These are phyloP conservation scores for Menidia menidia DNA, from an alignment of 2,797 vertebrate genomes.

Conservation along the genomic window DNA sequence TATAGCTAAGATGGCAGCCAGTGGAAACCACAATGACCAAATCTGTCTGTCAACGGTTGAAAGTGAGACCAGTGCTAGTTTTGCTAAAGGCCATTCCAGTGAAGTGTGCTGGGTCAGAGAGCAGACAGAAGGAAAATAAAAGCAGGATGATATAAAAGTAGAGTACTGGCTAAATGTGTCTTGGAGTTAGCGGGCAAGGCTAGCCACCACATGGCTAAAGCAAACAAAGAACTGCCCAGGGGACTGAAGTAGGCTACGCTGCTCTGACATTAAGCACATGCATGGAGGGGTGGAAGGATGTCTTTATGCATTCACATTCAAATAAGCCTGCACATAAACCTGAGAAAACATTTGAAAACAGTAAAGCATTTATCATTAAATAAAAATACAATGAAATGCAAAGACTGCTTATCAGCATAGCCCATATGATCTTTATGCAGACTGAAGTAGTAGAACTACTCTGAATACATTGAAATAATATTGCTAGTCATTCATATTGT, in stretches of 20 bases:
- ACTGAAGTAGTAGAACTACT: background rate
- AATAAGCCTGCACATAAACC: background rate
- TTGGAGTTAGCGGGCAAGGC: conserved; percentile 78
- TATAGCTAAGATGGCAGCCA: conserved; percentile 64
- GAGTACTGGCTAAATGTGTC: conserved; percentile 82
- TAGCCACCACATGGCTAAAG: conserved; percentile 83
- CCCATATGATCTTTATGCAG: background rate
- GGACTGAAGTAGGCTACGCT: conserved; percentile 66
- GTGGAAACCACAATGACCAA: conserved; percentile 73
- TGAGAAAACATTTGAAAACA: background rate
- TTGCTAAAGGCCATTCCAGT: conserved; percentile 60
- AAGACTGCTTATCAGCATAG: background rate
- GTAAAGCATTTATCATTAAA: background rate
- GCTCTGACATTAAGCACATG: conserved; percentile 69
- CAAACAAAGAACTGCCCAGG: conserved; percentile 84
- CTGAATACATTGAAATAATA: background rate
- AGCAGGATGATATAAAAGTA: conserved; percentile 82
- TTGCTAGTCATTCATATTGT: background rate
- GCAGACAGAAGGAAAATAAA: conserved; percentile 83
- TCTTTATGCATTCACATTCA: conserved; percentile 5
- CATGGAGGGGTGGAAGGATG: conserved; percentile 27
- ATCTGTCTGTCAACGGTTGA: conserved; percentile 69
- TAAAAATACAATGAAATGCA: background rate
- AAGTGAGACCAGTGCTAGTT: conserved; percentile 60
- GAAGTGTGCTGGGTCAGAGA: conserved; percentile 59